These are phyloP conservation scores for Novumbra hubbsi DNA, from an alignment of 2,797 vertebrate species.

Conservation along the genomic window DNA sequence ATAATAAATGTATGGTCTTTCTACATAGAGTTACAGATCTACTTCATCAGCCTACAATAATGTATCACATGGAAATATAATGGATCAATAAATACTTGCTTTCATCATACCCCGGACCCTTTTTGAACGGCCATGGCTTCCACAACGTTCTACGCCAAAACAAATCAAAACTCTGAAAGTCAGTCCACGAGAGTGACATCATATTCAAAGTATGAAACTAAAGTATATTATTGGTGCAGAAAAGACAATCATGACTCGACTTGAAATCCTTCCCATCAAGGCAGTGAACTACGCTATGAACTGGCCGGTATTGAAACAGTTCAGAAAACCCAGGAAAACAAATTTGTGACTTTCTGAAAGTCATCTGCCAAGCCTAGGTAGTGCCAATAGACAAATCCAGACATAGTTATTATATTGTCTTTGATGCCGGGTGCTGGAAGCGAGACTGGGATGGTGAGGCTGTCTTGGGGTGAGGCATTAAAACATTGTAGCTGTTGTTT, in stretches of 20 bases:
- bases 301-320: not conserved
- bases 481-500: not conserved
- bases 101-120: constrained; percentile 3
- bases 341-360: not conserved
- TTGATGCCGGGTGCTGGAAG: not conserved
- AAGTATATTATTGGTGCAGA: not conserved
- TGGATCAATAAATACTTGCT: not conserved
- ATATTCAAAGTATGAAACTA: constrained; percentile 31
- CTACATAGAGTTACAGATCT: not conserved
- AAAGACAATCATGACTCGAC: not conserved
- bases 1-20: not conserved
- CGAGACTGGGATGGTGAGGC: not conserved
- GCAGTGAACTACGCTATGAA: not conserved
- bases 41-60: not conserved
- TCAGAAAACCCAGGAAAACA: not conserved
- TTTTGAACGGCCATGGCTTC: constrained; percentile 23
- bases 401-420: not conserved
- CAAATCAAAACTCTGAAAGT: constrained; percentile 28
- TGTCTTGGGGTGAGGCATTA: not conserved
- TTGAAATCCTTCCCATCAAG: not conserved
- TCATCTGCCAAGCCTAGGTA: not conserved
- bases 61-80: not conserved
- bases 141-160: constrained; percentile 30
- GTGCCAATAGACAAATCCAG: not conserved
- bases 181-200: constrained; percentile 23